Evolutionary conservation across 2,888 invertebrate genomes (phyloP).

Genomic region (Biston betularia): DNA sequence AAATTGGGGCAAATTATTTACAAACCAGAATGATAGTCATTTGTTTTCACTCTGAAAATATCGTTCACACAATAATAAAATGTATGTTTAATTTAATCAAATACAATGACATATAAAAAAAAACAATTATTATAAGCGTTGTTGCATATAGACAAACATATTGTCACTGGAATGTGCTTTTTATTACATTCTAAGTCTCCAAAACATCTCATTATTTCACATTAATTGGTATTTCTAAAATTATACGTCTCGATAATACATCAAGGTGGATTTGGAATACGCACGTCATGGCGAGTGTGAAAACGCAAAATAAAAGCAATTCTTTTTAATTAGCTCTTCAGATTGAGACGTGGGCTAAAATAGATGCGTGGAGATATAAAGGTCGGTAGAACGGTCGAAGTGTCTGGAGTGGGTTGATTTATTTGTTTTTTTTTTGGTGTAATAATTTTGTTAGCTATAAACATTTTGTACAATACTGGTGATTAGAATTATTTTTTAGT

Average conservation of each 20-base stretch:
- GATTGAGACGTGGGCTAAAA: constrained; percentile 73
- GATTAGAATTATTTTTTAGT: neutral
- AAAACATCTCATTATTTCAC: constrained; percentile 54
- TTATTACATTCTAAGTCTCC: constrained; percentile 39
- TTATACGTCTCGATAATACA: constrained; percentile 61
- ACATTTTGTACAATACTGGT: neutral
- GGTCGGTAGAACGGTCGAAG: constrained; percentile 20
- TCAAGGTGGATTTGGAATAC: constrained; percentile 72
- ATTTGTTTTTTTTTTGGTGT: neutral
- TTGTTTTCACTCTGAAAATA: no score
- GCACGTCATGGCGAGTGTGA: constrained; percentile 76
- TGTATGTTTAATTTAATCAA: no score
- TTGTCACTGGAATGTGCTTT: constrained; percentile 13
- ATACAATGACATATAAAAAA: neutral
- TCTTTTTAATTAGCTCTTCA: constrained; percentile 83
- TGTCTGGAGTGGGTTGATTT: constrained; percentile 5
- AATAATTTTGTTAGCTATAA: neutral
- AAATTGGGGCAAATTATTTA: no score
- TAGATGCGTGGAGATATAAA: constrained; percentile 59
- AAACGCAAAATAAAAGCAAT: constrained; percentile 85
- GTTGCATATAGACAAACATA: neutral
- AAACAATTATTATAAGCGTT: no score
- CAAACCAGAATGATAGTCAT: no score
- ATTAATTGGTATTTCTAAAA: constrained; percentile 64
- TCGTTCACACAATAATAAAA: no score